Conservation (phyloP, 2,888 invertebrate genomes). For the Tortricodes alternella region DNA sequence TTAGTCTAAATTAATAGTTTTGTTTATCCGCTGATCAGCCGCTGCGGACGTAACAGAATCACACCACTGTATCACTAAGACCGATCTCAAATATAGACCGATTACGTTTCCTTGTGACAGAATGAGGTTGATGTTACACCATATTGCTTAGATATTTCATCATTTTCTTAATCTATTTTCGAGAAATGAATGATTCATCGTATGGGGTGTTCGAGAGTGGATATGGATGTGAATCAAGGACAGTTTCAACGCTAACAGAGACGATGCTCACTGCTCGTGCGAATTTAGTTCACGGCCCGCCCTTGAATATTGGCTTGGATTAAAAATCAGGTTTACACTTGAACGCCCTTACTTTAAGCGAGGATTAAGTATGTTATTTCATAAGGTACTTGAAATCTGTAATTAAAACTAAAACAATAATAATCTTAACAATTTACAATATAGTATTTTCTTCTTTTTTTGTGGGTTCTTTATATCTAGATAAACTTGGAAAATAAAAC, state of each 20-base stretch:
- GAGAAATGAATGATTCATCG: conserved; percentile 36
- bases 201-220: conserved; percentile 19
- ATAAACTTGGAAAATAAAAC: no score
- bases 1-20: no score
- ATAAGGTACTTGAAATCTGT: no score
- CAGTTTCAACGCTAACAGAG: conserved; percentile 18
- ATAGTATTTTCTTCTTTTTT: no score
- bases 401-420: no score
- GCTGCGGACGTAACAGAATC: background rate
- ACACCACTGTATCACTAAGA: background rate
- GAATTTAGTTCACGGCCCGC: conserved; percentile 39
- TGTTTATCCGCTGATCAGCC: no score
- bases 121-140: conserved; percentile 28
- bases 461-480: no score
- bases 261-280: conserved; percentile 24
- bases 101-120: conserved; percentile 17
- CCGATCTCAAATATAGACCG: conserved; percentile 8
- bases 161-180: conserved; percentile 18
- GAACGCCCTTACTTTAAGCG: no score
- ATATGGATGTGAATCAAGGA: conserved; percentile 34
- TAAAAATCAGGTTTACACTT: no score
- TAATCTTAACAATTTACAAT: no score
- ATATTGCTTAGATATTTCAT: conserved; percentile 22
- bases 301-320: conserved; percentile 21
- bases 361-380: no score